Percentiles rank a stretch among this genome's conserved stretches.
Conservation (phyloP, 1,140 invertebrate genomes). For the Heliconius eleuchia region DNA sequence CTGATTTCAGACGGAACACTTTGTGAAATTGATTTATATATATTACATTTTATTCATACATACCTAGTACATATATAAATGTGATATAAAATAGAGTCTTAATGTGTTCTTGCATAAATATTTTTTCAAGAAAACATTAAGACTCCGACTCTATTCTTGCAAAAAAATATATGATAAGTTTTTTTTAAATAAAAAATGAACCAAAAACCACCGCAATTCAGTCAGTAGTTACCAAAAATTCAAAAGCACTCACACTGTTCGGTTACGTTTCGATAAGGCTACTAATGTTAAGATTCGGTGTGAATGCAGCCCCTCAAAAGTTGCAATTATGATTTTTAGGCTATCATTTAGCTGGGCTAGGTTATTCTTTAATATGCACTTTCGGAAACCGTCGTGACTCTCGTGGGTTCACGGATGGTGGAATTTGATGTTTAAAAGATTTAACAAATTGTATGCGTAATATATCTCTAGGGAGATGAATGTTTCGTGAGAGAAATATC, state of each 20-base stretch:
- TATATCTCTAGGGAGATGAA: constrained; percentile 16
- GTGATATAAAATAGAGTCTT: too few species aligned
- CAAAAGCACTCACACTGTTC: too few species aligned
- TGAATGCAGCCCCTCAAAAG: constrained; percentile 39
- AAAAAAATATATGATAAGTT: too few species aligned
- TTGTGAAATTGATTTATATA: too few species aligned
- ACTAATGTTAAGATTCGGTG: constrained; percentile 39
- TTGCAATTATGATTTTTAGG: constrained; percentile 62
- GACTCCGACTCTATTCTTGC: too few species aligned
- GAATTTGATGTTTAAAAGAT: constrained; percentile 45
- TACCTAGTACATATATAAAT: too few species aligned
- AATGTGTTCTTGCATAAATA: too few species aligned
- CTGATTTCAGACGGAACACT: too few species aligned
- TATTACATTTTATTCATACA: too few species aligned
- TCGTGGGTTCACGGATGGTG: constrained; percentile 53
- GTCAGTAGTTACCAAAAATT: neutral
- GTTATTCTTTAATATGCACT: constrained; percentile 55
- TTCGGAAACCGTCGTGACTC: constrained; percentile 54
- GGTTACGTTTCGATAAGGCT: too few species aligned
- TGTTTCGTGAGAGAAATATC: too few species aligned
- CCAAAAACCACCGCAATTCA: neutral
- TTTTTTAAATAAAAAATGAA: neutral
- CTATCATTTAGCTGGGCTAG: constrained; percentile 65
- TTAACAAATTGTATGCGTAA: constrained; percentile 44
- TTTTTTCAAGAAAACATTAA: too few species aligned